Evolutionary conservation across 2,113 vertebrate genomes (phyloP).

Genomic region (Stegastes partitus): DNA sequence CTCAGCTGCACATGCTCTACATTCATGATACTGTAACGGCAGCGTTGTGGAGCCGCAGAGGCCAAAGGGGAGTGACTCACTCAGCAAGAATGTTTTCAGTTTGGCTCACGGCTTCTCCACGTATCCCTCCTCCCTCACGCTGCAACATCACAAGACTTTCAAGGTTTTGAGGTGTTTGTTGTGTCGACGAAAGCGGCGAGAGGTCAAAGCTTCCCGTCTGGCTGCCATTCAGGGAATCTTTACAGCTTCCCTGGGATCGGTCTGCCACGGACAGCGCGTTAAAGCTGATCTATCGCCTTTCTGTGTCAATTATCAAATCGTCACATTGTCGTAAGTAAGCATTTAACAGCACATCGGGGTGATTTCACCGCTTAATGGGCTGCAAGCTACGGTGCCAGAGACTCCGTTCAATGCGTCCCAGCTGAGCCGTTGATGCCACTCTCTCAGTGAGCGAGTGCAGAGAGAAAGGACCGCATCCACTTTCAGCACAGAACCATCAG

Average conservation of each 20-base stretch:
- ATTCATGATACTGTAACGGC: constrained; percentile 21
- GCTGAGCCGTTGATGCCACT: constrained; percentile 26
- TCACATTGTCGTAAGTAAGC: constrained; percentile 34
- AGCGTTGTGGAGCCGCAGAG: constrained; percentile 37
- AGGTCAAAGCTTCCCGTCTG: constrained; percentile 25
- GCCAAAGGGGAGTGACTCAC: constrained; percentile 68
- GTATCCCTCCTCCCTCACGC: constrained; percentile 36
- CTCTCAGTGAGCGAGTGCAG: constrained; percentile 1
- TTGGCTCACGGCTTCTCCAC: constrained; percentile 30
- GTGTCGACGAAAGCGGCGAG: constrained; percentile 25
- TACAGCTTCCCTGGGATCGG: constrained; percentile 25
- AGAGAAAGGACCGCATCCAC: constrained; percentile 13
- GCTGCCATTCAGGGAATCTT: constrained; percentile 19
- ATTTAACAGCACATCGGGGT: constrained; percentile 42
- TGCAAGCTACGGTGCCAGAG: constrained; percentile 35
- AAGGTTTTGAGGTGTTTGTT: constrained; percentile 25
- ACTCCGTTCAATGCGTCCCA: constrained; percentile 21
- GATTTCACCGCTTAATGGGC: constrained; percentile 36
- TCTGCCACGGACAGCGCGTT: constrained; percentile 35
- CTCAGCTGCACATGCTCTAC: constrained; percentile 4
- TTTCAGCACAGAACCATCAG: background rate
- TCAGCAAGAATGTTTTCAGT: constrained; percentile 68
- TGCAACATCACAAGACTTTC: constrained; percentile 45
- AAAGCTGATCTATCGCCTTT: constrained; percentile 29
- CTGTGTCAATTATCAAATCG: constrained; percentile 42